Percentiles rank a stretch among this genome's conserved stretches.
Evolutionary conservation across 2,888 invertebrate genomes (phyloP).

Genomic region (Cheilosia vernalis): DNA sequence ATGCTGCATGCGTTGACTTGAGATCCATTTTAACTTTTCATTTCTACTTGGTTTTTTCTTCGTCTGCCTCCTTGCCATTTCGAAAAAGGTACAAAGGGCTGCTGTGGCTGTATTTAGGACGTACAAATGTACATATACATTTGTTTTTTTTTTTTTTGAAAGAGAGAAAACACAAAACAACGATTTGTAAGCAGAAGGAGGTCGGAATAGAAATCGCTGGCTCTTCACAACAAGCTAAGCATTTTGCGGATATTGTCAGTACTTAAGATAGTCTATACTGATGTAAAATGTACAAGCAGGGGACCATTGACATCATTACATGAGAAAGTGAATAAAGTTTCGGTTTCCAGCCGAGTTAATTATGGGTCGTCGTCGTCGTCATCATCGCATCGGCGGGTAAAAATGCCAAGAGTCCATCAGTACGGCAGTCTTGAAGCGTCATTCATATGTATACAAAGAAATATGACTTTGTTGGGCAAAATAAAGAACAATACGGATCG

Average conservation of each 20-base stretch:
- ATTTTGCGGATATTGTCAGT: conserved; percentile 69
- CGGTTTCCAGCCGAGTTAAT: conserved; percentile 74
- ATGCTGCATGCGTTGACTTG: conserved; percentile 70
- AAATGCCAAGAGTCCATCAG: conserved; percentile 63
- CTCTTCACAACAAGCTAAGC: conserved; percentile 66
- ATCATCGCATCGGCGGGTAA: conserved; percentile 13
- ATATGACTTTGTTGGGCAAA: conserved; percentile 56
- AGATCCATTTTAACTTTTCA: conserved; percentile 73
- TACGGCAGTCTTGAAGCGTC: conserved; percentile 58
- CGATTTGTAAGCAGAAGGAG: conserved; percentile 63
- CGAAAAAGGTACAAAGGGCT: conserved; percentile 64
- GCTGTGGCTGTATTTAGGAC: conserved; percentile 50
- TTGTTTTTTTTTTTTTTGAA: conserved; percentile 30
- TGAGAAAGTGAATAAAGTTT: conserved; percentile 70
- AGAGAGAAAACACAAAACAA: conserved; percentile 61
- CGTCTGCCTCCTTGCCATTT: conserved; percentile 42
- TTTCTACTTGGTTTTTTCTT: conserved; percentile 21
- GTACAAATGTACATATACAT: conserved; percentile 8
- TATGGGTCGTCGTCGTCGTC: conserved; percentile 57
- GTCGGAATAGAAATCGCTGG: conserved; percentile 64
- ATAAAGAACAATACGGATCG: conserved; percentile 41
- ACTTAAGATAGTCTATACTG: conserved; percentile 65
- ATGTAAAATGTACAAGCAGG: conserved; percentile 55
- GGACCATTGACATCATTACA: conserved; percentile 74
- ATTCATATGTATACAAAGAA: conserved; percentile 21